Percentiles rank a stretch among this genome's conserved stretches.
These are phyloP conservation scores for Recurvirostra avosetta DNA, from an alignment of 2,113 vertebrate species.

Conservation along the genomic window DNA sequence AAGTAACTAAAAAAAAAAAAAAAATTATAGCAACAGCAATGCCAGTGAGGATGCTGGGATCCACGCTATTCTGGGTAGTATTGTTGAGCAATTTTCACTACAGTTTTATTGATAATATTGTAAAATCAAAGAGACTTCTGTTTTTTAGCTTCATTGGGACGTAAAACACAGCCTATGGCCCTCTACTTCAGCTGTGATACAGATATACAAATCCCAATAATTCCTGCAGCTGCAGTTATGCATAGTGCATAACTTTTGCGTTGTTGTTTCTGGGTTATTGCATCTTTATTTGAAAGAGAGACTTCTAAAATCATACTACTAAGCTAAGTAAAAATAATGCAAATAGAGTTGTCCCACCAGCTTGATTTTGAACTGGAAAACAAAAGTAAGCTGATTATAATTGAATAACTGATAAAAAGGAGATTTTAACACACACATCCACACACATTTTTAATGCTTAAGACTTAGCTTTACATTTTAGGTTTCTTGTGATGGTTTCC, in stretches of 20 bases:
- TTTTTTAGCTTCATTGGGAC: neutral
- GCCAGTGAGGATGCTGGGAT: neutral
- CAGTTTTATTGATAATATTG: neutral
- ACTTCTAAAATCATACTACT: neutral
- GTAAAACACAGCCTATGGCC: neutral
- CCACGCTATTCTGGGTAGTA: neutral
- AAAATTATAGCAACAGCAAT: neutral
- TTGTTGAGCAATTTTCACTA: neutral
- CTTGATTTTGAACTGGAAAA: neutral
- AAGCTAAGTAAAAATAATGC: neutral
- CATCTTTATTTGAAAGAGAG: neutral
- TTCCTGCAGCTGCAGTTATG: neutral
- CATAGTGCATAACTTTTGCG: neutral
- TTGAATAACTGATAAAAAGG: neutral
- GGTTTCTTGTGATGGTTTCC: neutral
- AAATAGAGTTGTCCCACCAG: neutral
- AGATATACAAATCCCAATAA: neutral
- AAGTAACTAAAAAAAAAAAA: neutral
- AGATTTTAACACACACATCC: neutral
- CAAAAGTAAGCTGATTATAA: neutral
- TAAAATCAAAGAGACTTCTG: neutral
- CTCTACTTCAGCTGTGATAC: neutral
- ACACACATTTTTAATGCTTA: neutral
- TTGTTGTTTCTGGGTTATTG: neutral
- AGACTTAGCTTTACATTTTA: neutral